phyloP scores from a whole-genome alignment of 2,797 vertebrate species.

The Cirrhinus molitorella region DNA sequence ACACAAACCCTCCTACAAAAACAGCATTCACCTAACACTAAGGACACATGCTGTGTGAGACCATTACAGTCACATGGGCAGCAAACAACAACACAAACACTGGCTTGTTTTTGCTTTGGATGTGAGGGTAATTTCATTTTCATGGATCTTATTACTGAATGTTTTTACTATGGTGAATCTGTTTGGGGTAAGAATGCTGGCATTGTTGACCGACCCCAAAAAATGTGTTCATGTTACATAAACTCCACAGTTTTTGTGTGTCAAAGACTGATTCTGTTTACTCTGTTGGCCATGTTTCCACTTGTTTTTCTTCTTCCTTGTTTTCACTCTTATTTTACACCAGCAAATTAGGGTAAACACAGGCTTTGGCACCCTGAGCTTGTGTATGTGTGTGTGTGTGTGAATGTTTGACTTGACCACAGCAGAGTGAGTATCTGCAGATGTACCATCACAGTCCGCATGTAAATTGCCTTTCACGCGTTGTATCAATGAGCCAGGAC shows the following conservation, averaged over 20 bases:
- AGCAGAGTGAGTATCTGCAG: constrained; percentile 21
- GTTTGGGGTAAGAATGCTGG: constrained; percentile 18
- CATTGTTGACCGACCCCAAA: constrained; percentile 4
- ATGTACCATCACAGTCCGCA: constrained; percentile 26
- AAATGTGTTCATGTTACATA: neutral
- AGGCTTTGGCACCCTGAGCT: constrained; percentile 9
- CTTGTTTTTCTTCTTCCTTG: constrained; percentile 16
- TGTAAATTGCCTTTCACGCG: constrained; percentile 64
- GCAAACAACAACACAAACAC: constrained; percentile 27
- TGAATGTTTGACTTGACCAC: constrained; percentile 42
- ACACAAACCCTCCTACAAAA: constrained; percentile 50
- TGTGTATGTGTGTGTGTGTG: neutral
- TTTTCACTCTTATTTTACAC: constrained; percentile 13
- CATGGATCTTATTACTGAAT: constrained; percentile 57
- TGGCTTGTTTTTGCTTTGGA: constrained; percentile 34
- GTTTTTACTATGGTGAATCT: constrained; percentile 47
- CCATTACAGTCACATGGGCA: constrained; percentile 51
- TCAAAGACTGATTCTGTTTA: neutral
- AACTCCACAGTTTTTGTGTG: neutral
- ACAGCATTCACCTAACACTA: constrained; percentile 48
- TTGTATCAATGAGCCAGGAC: constrained; percentile 48
- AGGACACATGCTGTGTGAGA: constrained; percentile 39
- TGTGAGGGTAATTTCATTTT: constrained; percentile 46
- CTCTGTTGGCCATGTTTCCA: constrained; percentile 9
- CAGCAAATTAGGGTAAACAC: constrained; percentile 30